Evolutionary conservation across 2,113 vertebrate genomes (phyloP), one percentile per base, ranked within the genome.

Genomic region (Xenopus laevis): DNA sequence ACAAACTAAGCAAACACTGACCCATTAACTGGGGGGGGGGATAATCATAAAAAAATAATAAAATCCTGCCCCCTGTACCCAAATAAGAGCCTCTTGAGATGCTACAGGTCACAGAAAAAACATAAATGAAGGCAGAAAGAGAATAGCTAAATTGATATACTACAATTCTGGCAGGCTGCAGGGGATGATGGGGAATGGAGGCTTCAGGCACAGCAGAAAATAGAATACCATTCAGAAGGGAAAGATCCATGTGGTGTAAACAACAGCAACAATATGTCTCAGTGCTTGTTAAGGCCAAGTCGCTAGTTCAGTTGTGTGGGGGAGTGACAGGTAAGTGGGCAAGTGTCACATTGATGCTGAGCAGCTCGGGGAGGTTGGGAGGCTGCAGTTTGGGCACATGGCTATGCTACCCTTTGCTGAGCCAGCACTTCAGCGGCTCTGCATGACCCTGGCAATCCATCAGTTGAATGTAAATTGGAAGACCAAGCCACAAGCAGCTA

Each of bases 361-460:
- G 81, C 84, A 40, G 68, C 66, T 57, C 79, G 76, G 79, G 84
- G 84, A 27, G 4, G 23, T 4, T 27, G 23, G 23, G 85, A 81
- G 84, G 83, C 87, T 89, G 76, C 84, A 89, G n/a, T 27, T 27
- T 17, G 86, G 86, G 89, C 88, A 88, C 91, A 91, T 63, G 83
- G 10, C 81, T 82, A 85, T 80, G 79, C 83, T 84, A 83, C 84
- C 88, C 89, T 86, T 85, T 88, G 87, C 89, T 83, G 84, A 89
- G 89, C 85, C 83, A 82, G 86, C 91, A 90, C 91, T 93, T 89
- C 82, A 87, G 86, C 83, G 84, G 86, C 89, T 16, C 87, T 89
- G 87, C 87, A 4, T 50, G 90, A 94, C 91, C 92, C 84, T 82
- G 84, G 84, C 90, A 87, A 91, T 90, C 90, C 89, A 91, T 90